phyloP scores from a whole-genome alignment of 2,888 invertebrate species.

The Tromatobia lineatoria region DNA sequence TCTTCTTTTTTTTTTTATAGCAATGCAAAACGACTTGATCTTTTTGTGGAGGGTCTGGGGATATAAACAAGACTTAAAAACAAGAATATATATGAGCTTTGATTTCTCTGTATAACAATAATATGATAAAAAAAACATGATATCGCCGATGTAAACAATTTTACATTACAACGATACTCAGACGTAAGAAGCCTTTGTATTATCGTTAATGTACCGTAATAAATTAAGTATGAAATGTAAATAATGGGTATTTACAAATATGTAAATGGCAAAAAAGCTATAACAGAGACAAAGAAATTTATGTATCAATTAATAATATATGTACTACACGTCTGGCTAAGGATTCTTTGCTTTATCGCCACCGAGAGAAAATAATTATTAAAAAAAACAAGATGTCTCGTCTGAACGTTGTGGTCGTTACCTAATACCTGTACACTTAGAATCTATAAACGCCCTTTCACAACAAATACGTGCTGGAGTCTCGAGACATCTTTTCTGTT shows the following conservation, averaged over 20 bases:
- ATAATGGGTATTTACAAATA: slow-evolving; percentile 85
- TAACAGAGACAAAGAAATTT: slow-evolving; percentile 81
- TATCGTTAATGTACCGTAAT: slow-evolving; percentile 81
- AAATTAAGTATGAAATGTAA: slow-evolving; percentile 85
- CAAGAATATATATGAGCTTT: slow-evolving; percentile 75
- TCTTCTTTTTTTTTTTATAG: slow-evolving; percentile 36
- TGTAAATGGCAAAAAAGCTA: slow-evolving; percentile 84
- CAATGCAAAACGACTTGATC: slow-evolving; percentile 66
- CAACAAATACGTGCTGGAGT: slow-evolving; percentile 69
- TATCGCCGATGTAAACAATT: slow-evolving; percentile 82
- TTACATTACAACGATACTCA: slow-evolving; percentile 83
- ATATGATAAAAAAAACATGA: slow-evolving; percentile 72
- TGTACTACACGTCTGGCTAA: slow-evolving; percentile 71
- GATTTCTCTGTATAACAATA: slow-evolving; percentile 76
- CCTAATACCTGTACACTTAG: slow-evolving; percentile 80
- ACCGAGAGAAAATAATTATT: slow-evolving; percentile 26
- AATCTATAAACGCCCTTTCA: slow-evolving; percentile 76
- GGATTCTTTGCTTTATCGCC: slow-evolving; percentile 60
- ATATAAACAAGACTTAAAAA: slow-evolving; percentile 75
- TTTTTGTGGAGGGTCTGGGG: slow-evolving; percentile 53
- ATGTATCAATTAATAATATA: slow-evolving; percentile 70
- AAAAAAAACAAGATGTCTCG: slow-evolving; percentile 54
- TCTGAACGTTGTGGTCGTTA: slow-evolving; percentile 68
- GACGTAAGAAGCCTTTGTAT: slow-evolving; percentile 78
- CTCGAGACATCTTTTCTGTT: slow-evolving; percentile 69